A percentile compares a stretch with the other conserved stretches of the same genome.
phyloP scores from a whole-genome alignment of 1,140 invertebrate genomes.

The Atta cephalotes region DNA sequence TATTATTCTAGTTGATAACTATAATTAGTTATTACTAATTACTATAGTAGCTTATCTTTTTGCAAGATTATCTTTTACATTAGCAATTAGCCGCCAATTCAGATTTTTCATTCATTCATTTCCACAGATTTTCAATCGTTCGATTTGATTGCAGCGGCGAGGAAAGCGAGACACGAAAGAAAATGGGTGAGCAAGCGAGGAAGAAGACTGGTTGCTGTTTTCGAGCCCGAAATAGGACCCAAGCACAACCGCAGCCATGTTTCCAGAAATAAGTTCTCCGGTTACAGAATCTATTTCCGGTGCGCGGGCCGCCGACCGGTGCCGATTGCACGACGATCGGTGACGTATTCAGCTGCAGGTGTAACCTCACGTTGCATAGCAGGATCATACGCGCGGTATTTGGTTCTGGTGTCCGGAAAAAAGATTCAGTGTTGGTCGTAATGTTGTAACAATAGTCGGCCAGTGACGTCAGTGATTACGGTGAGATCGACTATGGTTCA shows the following conservation, averaged over 20 bases:
- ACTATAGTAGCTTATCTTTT: not conserved
- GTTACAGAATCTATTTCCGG: slow-evolving; percentile 83
- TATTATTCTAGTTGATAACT: not conserved
- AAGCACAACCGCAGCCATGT: slow-evolving; percentile 73
- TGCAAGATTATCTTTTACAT: not conserved
- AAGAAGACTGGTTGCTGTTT: slow-evolving; percentile 51
- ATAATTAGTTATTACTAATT: too few relatives aligned
- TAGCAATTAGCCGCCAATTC: not conserved
- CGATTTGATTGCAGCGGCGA: slow-evolving; percentile 63
- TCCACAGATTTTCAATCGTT: slow-evolving; percentile 29
- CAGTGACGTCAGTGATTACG: slow-evolving; percentile 59
- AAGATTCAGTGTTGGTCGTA: slow-evolving; percentile 30
- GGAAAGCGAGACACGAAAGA: slow-evolving; percentile 38
- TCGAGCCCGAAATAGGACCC: slow-evolving; percentile 78
- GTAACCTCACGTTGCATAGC: not conserved
- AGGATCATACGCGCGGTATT: not conserved
- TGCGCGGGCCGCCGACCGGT: slow-evolving; percentile 58
- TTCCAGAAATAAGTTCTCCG: slow-evolving; percentile 85
- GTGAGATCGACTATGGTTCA: slow-evolving; percentile 45
- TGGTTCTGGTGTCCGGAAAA: not conserved
- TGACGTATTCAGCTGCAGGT: slow-evolving; percentile 56
- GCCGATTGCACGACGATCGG: not conserved
- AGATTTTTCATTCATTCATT: not conserved
- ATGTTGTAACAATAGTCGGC: slow-evolving; percentile 3
- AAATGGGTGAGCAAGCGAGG: slow-evolving; percentile 24